Evolutionary conservation across 1,140 invertebrate genomes (phyloP).

Genomic region (Hycleus cichorii): DNA sequence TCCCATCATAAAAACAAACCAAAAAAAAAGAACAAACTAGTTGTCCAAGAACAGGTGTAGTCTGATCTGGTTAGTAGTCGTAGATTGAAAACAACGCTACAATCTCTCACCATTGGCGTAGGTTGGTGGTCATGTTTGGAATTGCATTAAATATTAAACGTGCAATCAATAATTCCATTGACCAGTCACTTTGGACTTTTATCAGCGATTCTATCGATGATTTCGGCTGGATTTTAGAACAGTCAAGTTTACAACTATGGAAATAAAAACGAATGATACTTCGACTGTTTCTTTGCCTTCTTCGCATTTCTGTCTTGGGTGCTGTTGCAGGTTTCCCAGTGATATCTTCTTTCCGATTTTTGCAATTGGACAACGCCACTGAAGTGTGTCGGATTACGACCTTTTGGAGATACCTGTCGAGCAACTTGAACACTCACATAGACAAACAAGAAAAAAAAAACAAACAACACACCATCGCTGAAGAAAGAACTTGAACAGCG

Average conservation of each 20-base stretch:
- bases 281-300: neutral
- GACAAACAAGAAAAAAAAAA: neutral
- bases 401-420: slow-evolving; percentile 13
- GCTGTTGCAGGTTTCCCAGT: slow-evolving; percentile 2
- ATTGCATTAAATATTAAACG: neutral
- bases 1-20: slow-evolving; percentile 23
- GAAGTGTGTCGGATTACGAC: slow-evolving; percentile 11
- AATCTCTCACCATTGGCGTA: slow-evolving; percentile 21
- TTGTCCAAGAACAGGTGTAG: slow-evolving; percentile 29
- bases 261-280: slow-evolving; percentile 1
- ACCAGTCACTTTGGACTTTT: neutral
- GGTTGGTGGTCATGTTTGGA: neutral
- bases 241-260: neutral
- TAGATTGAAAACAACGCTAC: slow-evolving; percentile 8
- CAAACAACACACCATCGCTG: too few species aligned
- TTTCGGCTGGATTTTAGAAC: neutral
- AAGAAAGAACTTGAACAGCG: slow-evolving; percentile 7
- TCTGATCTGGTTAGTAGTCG: slow-evolving; percentile 13
- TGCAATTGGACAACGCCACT: slow-evolving; percentile 11
- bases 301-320: slow-evolving; percentile 7
- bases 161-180: neutral
- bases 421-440: neutral
- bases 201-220: neutral
- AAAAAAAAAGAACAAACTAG: slow-evolving; percentile 16
- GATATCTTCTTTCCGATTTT: slow-evolving; percentile 11